Base-by-base conservation (phyloP, 2,113 vertebrate genomes). In the Prionailurus viverrinus region DNA sequence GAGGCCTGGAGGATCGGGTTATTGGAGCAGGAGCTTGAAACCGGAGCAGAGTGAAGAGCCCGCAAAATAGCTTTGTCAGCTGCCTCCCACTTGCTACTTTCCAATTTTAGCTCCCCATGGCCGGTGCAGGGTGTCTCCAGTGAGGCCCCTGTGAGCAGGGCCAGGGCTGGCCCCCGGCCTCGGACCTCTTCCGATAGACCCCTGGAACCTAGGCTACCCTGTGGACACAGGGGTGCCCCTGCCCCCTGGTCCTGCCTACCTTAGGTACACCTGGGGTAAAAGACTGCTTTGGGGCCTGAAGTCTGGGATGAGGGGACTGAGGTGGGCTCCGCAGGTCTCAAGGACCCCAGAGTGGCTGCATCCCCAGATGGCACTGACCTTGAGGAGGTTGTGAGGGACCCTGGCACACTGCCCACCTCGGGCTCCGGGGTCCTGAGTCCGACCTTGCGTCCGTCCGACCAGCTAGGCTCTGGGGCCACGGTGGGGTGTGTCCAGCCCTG, bases 61-160 rank as follows among this genome's bases (percentile, higher is more conserved):
- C 31, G 15, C 0, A 48, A 81, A 98, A 96, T 76, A 97, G 97
- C 97, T 95, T 91, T 95, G 97, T 98, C 98, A 98, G 98, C 98
- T 97, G 97, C 97, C 97, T 98, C 97, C 97, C 96, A 97, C 97
- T 97, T 86, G 33, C 82, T 74, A 79, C 93, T 93, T 97, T 98
- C 98, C 98, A 98, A 98, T 98, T 98, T 98, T 98, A 98, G 98
- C 97, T 98, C 91, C 96, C 96, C 85, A 89, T 88, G 95, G 96
- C 97, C 36, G 79, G 96, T 74, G 96, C 82, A 0, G 94, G 93
- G 96, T 97, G 96, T 97, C 97, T 97, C 97, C 53, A 53, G 80
- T 3, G 79, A 94, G 87, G 68, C 96, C 86, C 83, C 79, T 9
- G 33, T 66, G 48, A 91, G 83, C 6, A 41, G 51, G 39, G 51